These are phyloP conservation scores for Leptogaster cylindrica DNA, from an alignment of 2,888 invertebrate genomes.

Conservation along the genomic window DNA sequence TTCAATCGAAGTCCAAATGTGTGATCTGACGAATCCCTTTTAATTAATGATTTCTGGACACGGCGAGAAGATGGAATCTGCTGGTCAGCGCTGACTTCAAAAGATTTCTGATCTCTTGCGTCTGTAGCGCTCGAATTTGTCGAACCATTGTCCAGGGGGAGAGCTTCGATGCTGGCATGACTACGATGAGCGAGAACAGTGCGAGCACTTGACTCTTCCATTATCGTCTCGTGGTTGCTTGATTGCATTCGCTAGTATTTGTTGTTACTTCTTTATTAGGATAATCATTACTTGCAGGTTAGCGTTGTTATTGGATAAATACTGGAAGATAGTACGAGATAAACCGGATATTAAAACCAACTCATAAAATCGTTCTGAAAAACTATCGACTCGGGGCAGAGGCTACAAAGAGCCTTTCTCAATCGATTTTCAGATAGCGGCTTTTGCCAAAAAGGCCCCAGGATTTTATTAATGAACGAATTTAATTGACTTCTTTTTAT, in stretches of 20 bases:
- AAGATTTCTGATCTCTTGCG: background rate
- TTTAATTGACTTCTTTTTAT: no score
- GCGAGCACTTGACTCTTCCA: conserved; percentile 6
- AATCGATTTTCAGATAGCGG: no score
- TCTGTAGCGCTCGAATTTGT: background rate
- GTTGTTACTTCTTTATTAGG: background rate
- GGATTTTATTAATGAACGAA: no score
- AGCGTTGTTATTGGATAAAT: background rate
- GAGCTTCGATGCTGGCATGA: background rate
- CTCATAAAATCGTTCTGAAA: no score
- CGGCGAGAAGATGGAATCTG: background rate
- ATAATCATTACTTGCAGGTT: background rate
- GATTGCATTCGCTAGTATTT: conserved; percentile 1
- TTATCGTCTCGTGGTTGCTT: background rate
- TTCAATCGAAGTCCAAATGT: conserved; percentile 50
- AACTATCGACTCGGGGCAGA: no score
- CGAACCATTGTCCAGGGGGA: background rate
- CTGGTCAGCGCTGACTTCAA: background rate
- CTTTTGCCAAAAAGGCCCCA: no score
- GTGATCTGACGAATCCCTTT: background rate
- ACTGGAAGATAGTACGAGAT: background rate
- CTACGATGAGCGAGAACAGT: conserved; percentile 1
- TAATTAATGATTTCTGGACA: background rate
- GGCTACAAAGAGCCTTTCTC: no score
- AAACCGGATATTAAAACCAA: background rate